A percentile compares a stretch with the other conserved stretches of the same genome.
These are phyloP conservation scores for Melinaea menophilus DNA, from an alignment of 2,888 invertebrate species.

Conservation along the genomic window DNA sequence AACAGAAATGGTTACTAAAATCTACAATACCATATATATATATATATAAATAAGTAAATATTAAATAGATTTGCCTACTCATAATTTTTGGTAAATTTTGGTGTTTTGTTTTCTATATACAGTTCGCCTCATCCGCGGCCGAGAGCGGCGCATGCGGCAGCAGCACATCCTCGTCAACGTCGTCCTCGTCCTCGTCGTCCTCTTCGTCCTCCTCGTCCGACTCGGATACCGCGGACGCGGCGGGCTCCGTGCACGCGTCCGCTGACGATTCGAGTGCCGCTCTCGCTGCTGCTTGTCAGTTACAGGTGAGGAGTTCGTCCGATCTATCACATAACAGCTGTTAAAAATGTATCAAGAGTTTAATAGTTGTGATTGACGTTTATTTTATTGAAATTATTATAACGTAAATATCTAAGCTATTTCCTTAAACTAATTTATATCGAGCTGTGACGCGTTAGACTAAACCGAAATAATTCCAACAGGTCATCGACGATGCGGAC, in stretches of 20 bases:
- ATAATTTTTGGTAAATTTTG: background rate
- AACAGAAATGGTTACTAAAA: background rate
- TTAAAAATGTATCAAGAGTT: no score
- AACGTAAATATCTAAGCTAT: background rate
- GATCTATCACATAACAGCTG: no score
- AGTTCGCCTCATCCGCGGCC: conserved; percentile 63
- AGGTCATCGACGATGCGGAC: conserved; percentile 88
- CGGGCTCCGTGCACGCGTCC: conserved; percentile 59
- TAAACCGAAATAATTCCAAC: conserved; percentile 39
- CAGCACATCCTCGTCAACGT: conserved; percentile 67
- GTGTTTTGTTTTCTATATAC: conserved; percentile 31
- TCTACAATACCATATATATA: background rate
- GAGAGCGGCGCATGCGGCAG: conserved; percentile 65
- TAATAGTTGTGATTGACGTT: no score
- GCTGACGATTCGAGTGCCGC: conserved; percentile 76
- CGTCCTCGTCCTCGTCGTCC: conserved; percentile 66
- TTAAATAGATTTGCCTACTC: no score
- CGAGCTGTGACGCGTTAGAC: conserved; percentile 21
- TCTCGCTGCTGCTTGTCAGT: conserved; percentile 76
- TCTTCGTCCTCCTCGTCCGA: conserved; percentile 71
- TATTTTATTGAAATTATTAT: background rate
- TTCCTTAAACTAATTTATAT: conserved; percentile 10
- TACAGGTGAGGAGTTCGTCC: conserved; percentile 58
- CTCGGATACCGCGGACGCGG: conserved; percentile 68
- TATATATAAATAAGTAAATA: background rate